Conservation (phyloP, 2,113 vertebrate species). For the Megatriorchis doriae region DNA sequence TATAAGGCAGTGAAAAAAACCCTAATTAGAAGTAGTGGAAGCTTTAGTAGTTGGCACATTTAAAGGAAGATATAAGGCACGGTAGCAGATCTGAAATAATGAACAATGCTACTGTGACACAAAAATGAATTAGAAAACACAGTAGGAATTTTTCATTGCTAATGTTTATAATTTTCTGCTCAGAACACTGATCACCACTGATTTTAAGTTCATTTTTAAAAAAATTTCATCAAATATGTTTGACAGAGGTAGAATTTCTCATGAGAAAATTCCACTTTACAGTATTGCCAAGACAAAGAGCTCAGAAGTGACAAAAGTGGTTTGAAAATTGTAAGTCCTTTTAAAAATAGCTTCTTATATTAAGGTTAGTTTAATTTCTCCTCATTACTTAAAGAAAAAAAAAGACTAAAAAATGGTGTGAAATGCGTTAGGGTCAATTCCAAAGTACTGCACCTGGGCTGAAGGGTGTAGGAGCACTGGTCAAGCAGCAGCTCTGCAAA, state of each 20-base stretch:
- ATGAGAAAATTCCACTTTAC: not conserved
- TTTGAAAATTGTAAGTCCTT: not conserved
- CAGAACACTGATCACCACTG: not conserved
- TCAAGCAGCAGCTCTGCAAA: not conserved
- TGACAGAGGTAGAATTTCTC: not conserved
- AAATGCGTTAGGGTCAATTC: not conserved
- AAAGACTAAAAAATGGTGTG: not conserved
- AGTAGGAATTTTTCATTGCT: not conserved
- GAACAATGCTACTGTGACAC: not conserved
- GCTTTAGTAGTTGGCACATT: not conserved
- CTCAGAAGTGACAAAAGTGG: not conserved
- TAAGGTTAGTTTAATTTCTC: not conserved
- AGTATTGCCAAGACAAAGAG: not conserved
- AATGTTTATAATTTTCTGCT: not conserved
- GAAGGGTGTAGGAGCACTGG: not conserved
- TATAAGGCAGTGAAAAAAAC: not conserved
- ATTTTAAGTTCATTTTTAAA: not conserved
- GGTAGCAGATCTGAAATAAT: not conserved
- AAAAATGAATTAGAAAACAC: not conserved
- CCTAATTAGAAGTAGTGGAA: not conserved
- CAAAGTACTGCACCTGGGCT: not conserved
- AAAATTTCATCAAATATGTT: not conserved
- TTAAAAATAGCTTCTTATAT: not conserved
- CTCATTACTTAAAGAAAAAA: not conserved
- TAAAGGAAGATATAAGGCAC: not conserved